Evolutionary conservation across 1,140 invertebrate species (phyloP), one percentile per base, ranked within the genome.

Genomic region (Coelopa frigida): DNA sequence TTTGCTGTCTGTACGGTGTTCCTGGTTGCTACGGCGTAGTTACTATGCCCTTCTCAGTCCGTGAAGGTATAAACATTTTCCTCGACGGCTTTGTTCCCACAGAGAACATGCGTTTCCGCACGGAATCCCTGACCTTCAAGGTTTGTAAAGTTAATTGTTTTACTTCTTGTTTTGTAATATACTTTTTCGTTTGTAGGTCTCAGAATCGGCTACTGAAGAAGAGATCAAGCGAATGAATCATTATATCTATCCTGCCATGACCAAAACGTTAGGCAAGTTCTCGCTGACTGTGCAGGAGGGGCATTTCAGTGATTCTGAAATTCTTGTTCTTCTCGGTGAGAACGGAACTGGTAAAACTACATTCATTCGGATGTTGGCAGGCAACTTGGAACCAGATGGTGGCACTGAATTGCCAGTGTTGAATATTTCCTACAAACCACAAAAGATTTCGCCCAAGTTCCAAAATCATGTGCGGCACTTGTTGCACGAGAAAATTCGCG

Each of bases 271-370:
- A 77, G 91, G 89, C 39, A 78, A 80, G 38, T 98, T 99, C 64
- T 72, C 79, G 39, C 72, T 99, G 33, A 73, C 72, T 4, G 87
- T 99, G 8, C 77, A 85, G 46, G 74, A 83, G 51, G 97, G 97
- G 12, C 91, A 95, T 61, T 99, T 99, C 68, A 98, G 95, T 18
- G 97, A 99, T 73, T 99, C 97, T 4, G 97, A 99, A 75, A 99
- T 99, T 70, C 81, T 99, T 61, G 97, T 99, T 12, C 75, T 99
- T 64, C 76, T 99, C 39, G 97, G 97, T 46, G 97, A 99, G 71
- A 99, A 99, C 76, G 97, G 97, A 52, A 99, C 97, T 36, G 97
- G 97, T 35, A 99, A 99, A 74, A 99, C 97, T 0, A 99, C 97
- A 12, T 96, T 99, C 58, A 99, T 99, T 63, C 78, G 93, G 61